Evolutionary conservation across 2,113 vertebrate species (phyloP).

Genomic region (Peromyscus leucopus): DNA sequence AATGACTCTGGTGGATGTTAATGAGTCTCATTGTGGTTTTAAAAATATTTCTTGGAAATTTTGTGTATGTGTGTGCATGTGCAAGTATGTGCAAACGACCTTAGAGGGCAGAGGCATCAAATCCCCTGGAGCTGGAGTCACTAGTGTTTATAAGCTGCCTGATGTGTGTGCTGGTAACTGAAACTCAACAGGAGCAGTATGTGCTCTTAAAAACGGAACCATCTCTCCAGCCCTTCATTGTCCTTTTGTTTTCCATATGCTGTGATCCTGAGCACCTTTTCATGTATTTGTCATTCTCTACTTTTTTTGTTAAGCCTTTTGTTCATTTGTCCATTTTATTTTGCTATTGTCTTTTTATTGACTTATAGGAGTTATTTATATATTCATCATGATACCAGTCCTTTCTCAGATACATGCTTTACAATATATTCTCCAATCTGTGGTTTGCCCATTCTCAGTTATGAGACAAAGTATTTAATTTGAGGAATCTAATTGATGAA

Average conservation of each 20-base stretch:
- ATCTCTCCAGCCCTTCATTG: background rate
- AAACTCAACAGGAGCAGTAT: background rate
- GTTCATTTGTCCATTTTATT: background rate
- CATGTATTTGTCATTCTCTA: constrained; percentile 30
- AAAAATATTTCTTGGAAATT: background rate
- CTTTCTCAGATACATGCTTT: constrained; percentile 1
- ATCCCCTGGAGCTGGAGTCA: background rate
- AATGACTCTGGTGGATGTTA: constrained; percentile 1
- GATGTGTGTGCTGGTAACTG: background rate
- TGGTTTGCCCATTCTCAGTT: constrained; percentile 4
- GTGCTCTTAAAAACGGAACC: background rate
- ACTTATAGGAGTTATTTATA: background rate
- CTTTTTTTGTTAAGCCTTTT: background rate
- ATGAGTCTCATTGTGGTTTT: constrained; percentile 10
- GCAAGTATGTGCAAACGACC: background rate
- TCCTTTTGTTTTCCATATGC: constrained; percentile 1
- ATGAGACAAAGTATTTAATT: constrained; percentile 25
- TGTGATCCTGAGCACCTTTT: constrained; percentile 27
- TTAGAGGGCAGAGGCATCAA: background rate
- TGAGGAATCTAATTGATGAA: constrained; percentile 52
- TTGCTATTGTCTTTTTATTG: constrained; percentile 20
- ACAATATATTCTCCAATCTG: background rate
- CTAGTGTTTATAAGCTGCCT: background rate
- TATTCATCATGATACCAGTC: constrained; percentile 2
- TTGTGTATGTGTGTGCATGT: background rate